A percentile compares a stretch with the other conserved stretches of the same genome.
phyloP scores from a whole-genome alignment of 1,140 invertebrate species.

The Zaprionus taronus region DNA sequence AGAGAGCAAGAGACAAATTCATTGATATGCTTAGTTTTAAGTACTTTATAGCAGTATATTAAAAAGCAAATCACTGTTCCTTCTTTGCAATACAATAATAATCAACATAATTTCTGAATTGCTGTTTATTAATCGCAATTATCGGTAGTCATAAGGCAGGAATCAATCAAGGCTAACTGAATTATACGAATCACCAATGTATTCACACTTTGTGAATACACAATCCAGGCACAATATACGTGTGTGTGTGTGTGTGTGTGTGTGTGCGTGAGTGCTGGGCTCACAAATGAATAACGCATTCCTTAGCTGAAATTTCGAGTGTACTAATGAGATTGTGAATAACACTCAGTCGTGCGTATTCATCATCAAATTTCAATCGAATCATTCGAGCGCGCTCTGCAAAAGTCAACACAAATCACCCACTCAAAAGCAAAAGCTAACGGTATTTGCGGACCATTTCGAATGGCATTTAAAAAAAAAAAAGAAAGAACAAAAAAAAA shows the following conservation, averaged over 20 bases:
- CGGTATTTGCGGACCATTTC: constrained; percentile 19
- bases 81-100: no score
- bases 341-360: constrained; percentile 33
- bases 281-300: constrained; percentile 10
- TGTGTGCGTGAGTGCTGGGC: not conserved
- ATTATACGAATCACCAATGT: not conserved
- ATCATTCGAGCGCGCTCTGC: constrained; percentile 30
- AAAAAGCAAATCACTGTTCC: no score
- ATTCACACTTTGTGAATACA: not conserved
- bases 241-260: not conserved
- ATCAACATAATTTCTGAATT: not conserved
- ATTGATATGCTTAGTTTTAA: no score
- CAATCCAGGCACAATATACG: not conserved
- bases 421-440: constrained; percentile 12
- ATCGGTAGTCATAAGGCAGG: not conserved
- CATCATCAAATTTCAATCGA: constrained; percentile 47
- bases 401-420: constrained; percentile 39
- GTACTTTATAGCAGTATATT: not conserved
- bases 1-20: no score
- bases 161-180: constrained; percentile 1
- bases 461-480: constrained; percentile 29
- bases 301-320: constrained; percentile 6
- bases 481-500: not conserved
- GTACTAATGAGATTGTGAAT: constrained; percentile 40
- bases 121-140: not conserved